phyloP scores from a whole-genome alignment of 2,113 vertebrate genomes.

The Nycticebus coucang region DNA sequence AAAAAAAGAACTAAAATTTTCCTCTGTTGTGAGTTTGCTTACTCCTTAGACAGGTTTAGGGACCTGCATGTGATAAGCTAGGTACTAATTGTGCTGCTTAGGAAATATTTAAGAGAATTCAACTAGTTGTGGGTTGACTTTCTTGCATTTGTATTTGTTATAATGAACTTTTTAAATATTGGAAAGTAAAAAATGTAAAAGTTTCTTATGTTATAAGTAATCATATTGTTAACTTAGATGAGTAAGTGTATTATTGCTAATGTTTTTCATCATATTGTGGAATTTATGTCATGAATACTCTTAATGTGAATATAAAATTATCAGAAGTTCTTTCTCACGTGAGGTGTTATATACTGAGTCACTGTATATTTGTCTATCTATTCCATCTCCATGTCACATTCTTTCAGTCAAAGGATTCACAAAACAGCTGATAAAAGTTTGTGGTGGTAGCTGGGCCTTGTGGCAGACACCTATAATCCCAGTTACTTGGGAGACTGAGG shows the following conservation, averaged over 20 bases:
- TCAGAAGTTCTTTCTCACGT: conserved; percentile 1
- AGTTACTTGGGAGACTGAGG: too few species aligned
- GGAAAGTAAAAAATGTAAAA: not conserved
- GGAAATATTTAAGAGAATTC: conserved; percentile 47
- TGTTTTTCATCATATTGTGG: not conserved
- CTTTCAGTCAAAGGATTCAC: not conserved
- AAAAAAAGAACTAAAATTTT: not conserved
- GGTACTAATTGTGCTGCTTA: conserved; percentile 7
- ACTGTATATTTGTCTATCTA: not conserved
- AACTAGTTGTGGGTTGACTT: not conserved
- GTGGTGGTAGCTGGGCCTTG: not conserved
- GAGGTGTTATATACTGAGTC: not conserved
- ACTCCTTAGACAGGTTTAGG: not conserved
- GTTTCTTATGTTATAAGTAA: conserved; percentile 12
- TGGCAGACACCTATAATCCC: too few species aligned
- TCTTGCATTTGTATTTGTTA: conserved; percentile 48
- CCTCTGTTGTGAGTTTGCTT: not conserved
- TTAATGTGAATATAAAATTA: conserved; percentile 56
- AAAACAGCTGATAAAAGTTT: not conserved
- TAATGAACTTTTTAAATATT: conserved; percentile 33
- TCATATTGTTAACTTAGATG: conserved; percentile 33
- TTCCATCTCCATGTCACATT: not conserved
- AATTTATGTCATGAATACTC: conserved; percentile 6
- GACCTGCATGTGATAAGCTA: not conserved
- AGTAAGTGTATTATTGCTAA: conserved; percentile 4